Percentiles rank a stretch among this genome's conserved stretches.
phyloP scores from a whole-genome alignment of 1,140 invertebrate species.

The Helicoverpa armigera region DNA sequence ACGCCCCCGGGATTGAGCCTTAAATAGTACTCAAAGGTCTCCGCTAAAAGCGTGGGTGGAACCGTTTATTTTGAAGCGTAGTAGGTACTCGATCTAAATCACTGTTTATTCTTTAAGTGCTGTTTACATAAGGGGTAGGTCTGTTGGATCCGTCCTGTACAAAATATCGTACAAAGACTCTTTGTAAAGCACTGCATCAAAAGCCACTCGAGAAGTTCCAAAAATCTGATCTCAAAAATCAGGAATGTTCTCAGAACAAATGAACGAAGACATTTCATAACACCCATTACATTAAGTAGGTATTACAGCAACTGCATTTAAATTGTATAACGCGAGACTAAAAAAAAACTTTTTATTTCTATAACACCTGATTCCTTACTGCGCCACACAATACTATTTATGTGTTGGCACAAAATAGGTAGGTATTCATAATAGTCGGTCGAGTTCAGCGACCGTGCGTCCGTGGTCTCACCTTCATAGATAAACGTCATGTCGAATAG shows the following conservation, averaged over 20 bases:
- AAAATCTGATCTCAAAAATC: background rate
- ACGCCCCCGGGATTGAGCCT: conserved; percentile 22
- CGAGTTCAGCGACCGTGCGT: conserved; percentile 65
- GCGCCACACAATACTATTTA: conserved; percentile 54
- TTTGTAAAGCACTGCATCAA: no score
- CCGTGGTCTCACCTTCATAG: conserved; percentile 68
- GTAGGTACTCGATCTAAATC: background rate
- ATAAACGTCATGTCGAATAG: conserved; percentile 65
- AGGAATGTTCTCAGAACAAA: background rate
- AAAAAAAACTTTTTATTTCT: conserved; percentile 17
- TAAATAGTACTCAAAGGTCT: background rate
- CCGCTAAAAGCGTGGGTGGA: conserved; percentile 11
- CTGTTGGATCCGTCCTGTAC: no score
- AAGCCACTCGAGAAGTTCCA: no score
- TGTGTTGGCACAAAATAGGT: conserved; percentile 61
- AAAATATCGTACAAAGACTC: background rate
- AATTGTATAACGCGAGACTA: conserved; percentile 19
- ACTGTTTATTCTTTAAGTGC: no score
- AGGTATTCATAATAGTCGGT: conserved; percentile 56
- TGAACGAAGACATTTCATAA: conserved; percentile 20
- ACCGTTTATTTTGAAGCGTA: background rate
- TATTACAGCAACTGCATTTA: conserved; percentile 1
- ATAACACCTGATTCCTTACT: conserved; percentile 54
- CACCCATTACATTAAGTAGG: conserved; percentile 11
- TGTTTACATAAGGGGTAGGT: no score